Conservation (phyloP, 2,888 invertebrate genomes). For the Polydrusus cervinus region DNA sequence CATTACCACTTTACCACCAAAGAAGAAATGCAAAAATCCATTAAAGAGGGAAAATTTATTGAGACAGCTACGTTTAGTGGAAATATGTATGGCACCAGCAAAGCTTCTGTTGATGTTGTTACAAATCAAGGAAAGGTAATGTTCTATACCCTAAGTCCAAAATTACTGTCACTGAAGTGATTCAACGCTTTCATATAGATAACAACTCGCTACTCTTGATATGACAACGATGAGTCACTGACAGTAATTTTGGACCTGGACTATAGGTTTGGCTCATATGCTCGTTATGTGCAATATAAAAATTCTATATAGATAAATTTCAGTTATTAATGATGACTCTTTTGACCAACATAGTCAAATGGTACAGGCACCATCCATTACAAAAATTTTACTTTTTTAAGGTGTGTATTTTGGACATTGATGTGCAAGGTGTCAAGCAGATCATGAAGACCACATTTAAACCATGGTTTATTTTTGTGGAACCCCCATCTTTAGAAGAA, state of each 20-base stretch:
- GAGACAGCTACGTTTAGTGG: conserved; percentile 94
- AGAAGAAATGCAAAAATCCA: conserved; percentile 83
- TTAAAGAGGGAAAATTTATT: conserved; percentile 89
- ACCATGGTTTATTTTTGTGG: conserved; percentile 91
- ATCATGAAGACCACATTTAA: conserved; percentile 84
- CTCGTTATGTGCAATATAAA: too few species aligned
- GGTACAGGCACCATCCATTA: too few species aligned
- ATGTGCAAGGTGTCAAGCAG: conserved; percentile 94
- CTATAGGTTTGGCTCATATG: too few species aligned
- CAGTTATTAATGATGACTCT: too few species aligned
- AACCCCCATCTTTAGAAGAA: conserved; percentile 90
- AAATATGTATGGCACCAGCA: conserved; percentile 97
- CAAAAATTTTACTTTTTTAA: conserved; percentile 38
- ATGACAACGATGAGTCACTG: too few species aligned
- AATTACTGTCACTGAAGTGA: too few species aligned
- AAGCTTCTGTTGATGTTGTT: conserved; percentile 88
- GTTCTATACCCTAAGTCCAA: conserved; percentile 3
- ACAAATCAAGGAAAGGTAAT: conserved; percentile 79
- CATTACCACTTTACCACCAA: conserved; percentile 91
- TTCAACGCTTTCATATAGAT: too few species aligned
- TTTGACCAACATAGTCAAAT: too few species aligned
- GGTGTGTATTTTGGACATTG: conserved; percentile 95
- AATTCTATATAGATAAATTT: conserved; percentile 1
- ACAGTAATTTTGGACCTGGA: too few species aligned
- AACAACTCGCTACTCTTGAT: too few species aligned